Conservation (phyloP, 2,888 invertebrate species). For the Elysia crispata region DNA sequence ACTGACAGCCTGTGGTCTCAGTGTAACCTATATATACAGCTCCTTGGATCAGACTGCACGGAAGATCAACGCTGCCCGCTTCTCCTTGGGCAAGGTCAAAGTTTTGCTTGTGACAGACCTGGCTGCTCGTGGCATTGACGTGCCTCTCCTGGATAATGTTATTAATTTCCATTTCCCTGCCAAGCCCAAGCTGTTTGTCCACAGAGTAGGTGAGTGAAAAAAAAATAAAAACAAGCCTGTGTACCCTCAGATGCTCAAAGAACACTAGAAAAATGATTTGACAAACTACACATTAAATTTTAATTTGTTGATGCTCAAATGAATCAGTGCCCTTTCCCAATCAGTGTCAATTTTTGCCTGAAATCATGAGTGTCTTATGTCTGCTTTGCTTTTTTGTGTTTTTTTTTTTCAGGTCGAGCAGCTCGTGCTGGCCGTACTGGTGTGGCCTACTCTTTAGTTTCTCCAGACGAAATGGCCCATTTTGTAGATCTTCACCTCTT, state of each 20-base stretch:
- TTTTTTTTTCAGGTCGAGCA: conserved; percentile 83
- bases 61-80: conserved; percentile 91
- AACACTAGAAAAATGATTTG: background rate
- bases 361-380: background rate
- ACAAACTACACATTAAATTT: background rate
- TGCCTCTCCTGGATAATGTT: conserved; percentile 95
- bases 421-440: conserved; percentile 96
- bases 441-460: conserved; percentile 92
- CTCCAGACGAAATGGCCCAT: conserved; percentile 94
- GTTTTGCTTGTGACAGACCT: conserved; percentile 97
- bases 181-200: conserved; percentile 97
- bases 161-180: conserved; percentile 98
- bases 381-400: too few species aligned
- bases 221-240: too few species aligned
- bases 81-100: conserved; percentile 84
- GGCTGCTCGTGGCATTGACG: conserved; percentile 97
- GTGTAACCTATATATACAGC: conserved; percentile 95
- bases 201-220: conserved; percentile 89
- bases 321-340: too few species aligned
- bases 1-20: conserved; percentile 83
- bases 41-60: conserved; percentile 95
- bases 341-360: too few species aligned
- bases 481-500: conserved; percentile 96
- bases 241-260: too few species aligned
- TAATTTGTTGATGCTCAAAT: too few species aligned